phyloP scores from a whole-genome alignment of 1,140 invertebrate species.

The Tachypleus tridentatus region DNA sequence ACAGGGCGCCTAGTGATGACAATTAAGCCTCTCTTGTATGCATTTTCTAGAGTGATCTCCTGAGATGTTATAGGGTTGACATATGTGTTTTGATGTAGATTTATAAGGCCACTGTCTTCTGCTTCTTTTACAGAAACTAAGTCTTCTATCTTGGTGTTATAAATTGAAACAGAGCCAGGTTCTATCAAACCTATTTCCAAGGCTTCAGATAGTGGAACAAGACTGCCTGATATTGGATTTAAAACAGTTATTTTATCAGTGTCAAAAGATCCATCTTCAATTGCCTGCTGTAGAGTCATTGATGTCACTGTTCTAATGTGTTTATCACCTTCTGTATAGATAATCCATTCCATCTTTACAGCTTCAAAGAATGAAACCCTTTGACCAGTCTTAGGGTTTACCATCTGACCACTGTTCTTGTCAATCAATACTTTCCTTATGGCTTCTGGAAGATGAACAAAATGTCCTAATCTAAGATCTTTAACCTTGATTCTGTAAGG shows the following conservation, averaged over 20 bases:
- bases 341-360: constrained; percentile 57
- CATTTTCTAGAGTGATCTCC: constrained; percentile 52
- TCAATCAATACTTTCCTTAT: constrained; percentile 63
- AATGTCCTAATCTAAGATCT: constrained; percentile 52
- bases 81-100: constrained; percentile 7
- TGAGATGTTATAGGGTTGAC: constrained; percentile 51
- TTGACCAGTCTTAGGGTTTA: constrained; percentile 29
- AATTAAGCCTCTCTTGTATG: constrained; percentile 51
- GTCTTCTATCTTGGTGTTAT: constrained; percentile 60
- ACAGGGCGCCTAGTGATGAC: constrained; percentile 53
- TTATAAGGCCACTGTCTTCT: constrained; percentile 31
- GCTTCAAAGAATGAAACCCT: constrained; percentile 57
- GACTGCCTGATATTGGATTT: constrained; percentile 61
- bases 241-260: constrained; percentile 48
- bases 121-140: constrained; percentile 53
- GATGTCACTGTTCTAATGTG: constrained; percentile 42
- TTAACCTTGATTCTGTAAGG: constrained; percentile 61
- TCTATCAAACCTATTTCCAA: constrained; percentile 58
- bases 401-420: constrained; percentile 53
- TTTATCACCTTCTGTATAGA: constrained; percentile 58
- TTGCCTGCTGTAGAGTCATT: constrained; percentile 19
- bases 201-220: constrained; percentile 71
- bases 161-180: constrained; percentile 55
- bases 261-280: constrained; percentile 12
- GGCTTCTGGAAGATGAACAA: constrained; percentile 63